Evolutionary conservation across 2,797 vertebrate genomes (phyloP).

Genomic region (Loriculus beryllinus): DNA sequence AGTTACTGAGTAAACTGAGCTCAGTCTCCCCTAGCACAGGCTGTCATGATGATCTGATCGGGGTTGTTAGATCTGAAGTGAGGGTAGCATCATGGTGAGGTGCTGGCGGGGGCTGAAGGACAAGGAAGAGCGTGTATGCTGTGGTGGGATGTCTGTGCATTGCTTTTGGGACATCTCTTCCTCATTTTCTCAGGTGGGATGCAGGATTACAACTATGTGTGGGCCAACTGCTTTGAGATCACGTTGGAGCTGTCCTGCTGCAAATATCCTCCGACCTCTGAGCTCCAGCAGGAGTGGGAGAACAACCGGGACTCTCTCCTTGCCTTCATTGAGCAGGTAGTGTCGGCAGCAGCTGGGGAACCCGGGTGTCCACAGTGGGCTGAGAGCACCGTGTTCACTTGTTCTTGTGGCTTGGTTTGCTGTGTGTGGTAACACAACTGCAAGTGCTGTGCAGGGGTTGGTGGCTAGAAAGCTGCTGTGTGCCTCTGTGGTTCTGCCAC

Average conservation of each 20-base stretch:
- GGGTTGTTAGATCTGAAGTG: background rate
- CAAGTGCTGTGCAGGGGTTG: background rate
- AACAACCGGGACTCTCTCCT: conserved; percentile 91
- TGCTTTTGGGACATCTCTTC: background rate
- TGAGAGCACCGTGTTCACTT: fast-evolving
- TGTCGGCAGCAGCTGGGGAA: background rate
- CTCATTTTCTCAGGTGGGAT: conserved; percentile 86
- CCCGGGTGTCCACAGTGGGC: fast-evolving
- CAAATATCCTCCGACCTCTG: conserved; percentile 84
- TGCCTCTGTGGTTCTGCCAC: background rate
- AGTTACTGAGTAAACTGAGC: background rate
- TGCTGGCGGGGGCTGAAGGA: fast-evolving
- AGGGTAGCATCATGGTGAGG: background rate
- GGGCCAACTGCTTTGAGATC: conserved; percentile 94
- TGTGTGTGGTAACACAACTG: background rate
- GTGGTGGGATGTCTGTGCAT: background rate
- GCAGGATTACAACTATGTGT: conserved; percentile 97
- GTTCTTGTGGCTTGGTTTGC: background rate
- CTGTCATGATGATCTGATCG: background rate
- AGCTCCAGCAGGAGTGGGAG: conserved; percentile 88
- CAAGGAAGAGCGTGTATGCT: fast-evolving
- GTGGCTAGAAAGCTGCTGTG: background rate
- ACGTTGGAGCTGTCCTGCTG: conserved; percentile 97
- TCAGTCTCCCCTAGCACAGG: background rate
- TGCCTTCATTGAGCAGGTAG: conserved; percentile 92